Base-by-base conservation (phyloP, 2,113 vertebrate species). In the Lipotes vexillifer region DNA sequence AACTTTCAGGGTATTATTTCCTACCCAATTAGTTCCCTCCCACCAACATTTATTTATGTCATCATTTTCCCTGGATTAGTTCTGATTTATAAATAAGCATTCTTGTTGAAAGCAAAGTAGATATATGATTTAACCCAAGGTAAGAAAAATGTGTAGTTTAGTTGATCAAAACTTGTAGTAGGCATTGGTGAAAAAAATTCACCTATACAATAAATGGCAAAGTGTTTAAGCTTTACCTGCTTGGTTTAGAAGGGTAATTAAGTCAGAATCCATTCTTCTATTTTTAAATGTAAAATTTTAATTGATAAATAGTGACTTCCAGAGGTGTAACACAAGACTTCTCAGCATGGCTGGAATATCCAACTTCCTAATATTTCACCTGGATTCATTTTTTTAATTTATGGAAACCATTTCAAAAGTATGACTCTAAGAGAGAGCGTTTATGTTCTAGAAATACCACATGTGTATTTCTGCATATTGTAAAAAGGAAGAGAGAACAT, bases 21-120 rank as follows among this genome's bases (percentile, higher is more conserved):
- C 90, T 84, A 4, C 6, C 72, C 59, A 94, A 38, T 92, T 90
- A 87, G 49, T 69, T 94, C 69, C 61, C 66, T 96, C 84, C 92
- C 59, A 90, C 86, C 41, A 36, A 69, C 77, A 55, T 72, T 94
- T 96, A 95, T 96, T 97, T 94, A 97, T 93, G 91, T 61, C 96
- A 86, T 92, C 96, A 27, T 96, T 97, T 98, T 89, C 61, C 55
- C 71, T 41, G 90, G 86, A 95, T 97, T 97, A 88, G 31, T 85
- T 92, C 96, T 96, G 93, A 97, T 96, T 98, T 97, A 97, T 94
- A 98, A 97, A 97, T 96, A 98, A 96, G 92, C 84, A 85, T 86
- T 96, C 87, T 66, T 96, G 96, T 27, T 97, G 97, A 97, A 97
- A 98, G 96, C 95, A 92, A 93, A 95, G 92, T 49, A 95, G 66